A percentile compares a stretch with the other conserved stretches of the same genome.
Conservation (phyloP, 1,140 invertebrate genomes). For the Hyphantria cunea region DNA sequence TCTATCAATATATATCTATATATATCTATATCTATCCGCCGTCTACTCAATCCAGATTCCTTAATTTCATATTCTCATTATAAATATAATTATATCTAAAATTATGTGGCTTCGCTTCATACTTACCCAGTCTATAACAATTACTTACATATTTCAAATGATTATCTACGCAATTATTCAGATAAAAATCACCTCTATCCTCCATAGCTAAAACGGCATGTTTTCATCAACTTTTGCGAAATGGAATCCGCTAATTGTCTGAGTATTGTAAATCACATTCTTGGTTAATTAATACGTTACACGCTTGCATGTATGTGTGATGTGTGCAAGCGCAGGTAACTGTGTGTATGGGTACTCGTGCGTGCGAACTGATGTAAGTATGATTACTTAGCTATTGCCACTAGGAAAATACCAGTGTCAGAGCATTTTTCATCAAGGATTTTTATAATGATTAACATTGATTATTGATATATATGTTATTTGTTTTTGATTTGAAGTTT, state of each 20-base stretch:
- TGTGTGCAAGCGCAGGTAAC: constrained; percentile 21
- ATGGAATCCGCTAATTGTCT: constrained; percentile 38
- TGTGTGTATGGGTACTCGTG: constrained; percentile 18
- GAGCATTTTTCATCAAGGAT: constrained; percentile 24
- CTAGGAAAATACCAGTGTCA: constrained; percentile 16
- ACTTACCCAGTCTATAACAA: too few species aligned
- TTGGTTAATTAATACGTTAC: constrained; percentile 41
- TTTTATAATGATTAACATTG: constrained; percentile 19
- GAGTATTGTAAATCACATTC: constrained; percentile 39
- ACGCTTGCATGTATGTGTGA: constrained; percentile 26
- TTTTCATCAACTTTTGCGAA: constrained; percentile 35
- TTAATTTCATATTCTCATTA: too few species aligned
- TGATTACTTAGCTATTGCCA: constrained; percentile 22
- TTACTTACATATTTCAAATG: background rate
- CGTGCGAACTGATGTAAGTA: constrained; percentile 24
- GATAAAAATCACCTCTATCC: too few species aligned
- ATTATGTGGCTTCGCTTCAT: too few species aligned
- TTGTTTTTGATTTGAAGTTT: background rate
- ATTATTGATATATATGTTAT: constrained; percentile 13
- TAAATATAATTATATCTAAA: too few species aligned
- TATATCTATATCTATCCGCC: too few species aligned
- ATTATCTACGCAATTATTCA: constrained; percentile 9
- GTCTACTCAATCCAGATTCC: too few species aligned
- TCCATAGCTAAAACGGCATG: constrained; percentile 8
- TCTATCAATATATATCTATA: too few species aligned